Evolutionary conservation across 2,113 vertebrate genomes (phyloP).

Genomic region (Parus major): DNA sequence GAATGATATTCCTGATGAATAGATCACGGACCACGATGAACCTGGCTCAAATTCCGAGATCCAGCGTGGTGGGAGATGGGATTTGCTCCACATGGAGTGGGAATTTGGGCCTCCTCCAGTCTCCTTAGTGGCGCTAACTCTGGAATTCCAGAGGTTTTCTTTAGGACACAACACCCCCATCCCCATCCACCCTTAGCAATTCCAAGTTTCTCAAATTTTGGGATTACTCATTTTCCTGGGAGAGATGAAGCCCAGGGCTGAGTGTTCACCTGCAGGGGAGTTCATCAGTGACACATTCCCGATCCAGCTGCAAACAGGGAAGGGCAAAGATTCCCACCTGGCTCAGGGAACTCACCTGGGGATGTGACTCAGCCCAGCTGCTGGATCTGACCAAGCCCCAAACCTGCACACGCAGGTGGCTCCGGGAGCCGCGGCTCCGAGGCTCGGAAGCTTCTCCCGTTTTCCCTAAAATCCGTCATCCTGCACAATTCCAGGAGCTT

Average conservation of each 20-base stretch:
- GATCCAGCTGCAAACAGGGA: background rate
- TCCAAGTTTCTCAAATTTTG: background rate
- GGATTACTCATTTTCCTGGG: background rate
- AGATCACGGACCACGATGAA: accelerated
- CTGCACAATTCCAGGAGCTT: background rate
- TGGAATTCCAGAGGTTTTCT: background rate
- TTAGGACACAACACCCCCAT: background rate
- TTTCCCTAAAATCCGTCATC: background rate
- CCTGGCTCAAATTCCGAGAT: background rate
- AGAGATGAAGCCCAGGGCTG: background rate
- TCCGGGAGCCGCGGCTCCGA: background rate
- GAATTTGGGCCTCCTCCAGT: accelerated
- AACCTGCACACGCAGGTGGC: background rate
- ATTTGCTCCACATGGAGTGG: accelerated
- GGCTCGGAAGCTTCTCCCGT: accelerated
- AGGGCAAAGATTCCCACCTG: background rate
- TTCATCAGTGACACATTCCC: background rate
- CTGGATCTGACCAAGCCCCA: background rate
- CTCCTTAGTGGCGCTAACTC: background rate
- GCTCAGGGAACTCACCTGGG: background rate
- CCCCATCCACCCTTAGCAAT: too few species aligned
- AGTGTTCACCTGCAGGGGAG: background rate
- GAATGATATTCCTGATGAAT: too few species aligned
- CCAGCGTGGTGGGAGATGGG: accelerated
- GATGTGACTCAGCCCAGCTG: background rate